Base-by-base conservation (phyloP, 2,888 invertebrate species). In the Cyclophora albipunctata region DNA sequence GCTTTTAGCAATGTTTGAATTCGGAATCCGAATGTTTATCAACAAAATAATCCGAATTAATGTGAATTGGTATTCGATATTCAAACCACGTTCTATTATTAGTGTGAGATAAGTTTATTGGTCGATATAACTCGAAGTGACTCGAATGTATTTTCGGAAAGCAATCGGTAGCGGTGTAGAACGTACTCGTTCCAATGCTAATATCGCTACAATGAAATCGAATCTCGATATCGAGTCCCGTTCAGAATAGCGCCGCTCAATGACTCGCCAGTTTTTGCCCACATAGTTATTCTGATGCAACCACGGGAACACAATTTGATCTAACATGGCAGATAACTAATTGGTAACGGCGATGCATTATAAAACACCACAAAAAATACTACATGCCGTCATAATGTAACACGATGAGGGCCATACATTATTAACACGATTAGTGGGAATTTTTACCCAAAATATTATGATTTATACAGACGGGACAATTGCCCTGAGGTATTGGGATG, bases 301-400 rank as follows among this genome's bases (percentile, higher is more conserved):
- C 66, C 60, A 58, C 63, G 45, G 65, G 64, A 7, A 67, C 66
- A 68, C 66, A 71, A 81, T 81, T 79, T 75, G 80, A 84, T 81
- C 73, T 70, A 67, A 71, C 67, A 70, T 67, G 62, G 58, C 53
- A 60, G 75, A 79, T 81, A 81, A 72, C 73, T 81, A 84, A 84
- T 81, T 76, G 76, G 73, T 77, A 74, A 78, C 73, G 76, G 75
- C 68, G 58, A 71, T 60, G 65, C 66, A 69, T 76, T 72, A 75
- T 70, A 63, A 65, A 71, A 67, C 58, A 60, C 54, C 52, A 69
- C 68, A 71, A 74, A 75, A 77, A 76, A 68, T 61, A 65, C 64
- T 64, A 71, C 68, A 72, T 60, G 58, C 53, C 54, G 63, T 63
- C 66, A 66, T 55, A 60, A 37, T 37, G 37, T 5, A 37, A 59